Base-by-base conservation (phyloP, 2,113 vertebrate species). In the Chaetodon trifascialis region DNA sequence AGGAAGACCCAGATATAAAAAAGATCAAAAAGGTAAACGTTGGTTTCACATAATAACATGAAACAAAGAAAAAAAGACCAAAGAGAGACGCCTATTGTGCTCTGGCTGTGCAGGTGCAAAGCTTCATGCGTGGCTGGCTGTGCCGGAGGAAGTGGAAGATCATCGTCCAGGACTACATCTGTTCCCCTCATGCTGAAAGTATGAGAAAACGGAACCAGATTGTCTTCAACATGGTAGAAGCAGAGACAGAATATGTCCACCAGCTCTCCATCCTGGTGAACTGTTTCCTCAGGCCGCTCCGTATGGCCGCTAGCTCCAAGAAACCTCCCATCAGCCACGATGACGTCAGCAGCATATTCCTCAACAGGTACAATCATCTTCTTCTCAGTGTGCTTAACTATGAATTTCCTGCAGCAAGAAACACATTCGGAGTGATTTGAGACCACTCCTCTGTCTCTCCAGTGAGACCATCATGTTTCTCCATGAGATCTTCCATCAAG, bases 381-480 rank as follows among this genome's bases (percentile, higher is more conserved):
- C 12, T 56, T 21, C 11, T 56, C 7, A 3, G 38, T 15, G 9
- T 17, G 11, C 7, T 0, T 7, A 1, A 17, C 0, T 1, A 12
- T 44, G 10, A 4, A 58, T 19, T 6, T 21, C 3, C 30, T 40
- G 38, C 17, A 46, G 44, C 0, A 19, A 36, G 7, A 55, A 59
- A 17, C 34, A 47, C 4, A 4, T 9, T 16, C 21, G 17, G 4
- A 60, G 9, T 12, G 44, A 16, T 68, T 0, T 82, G 40, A 76
- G 4, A 11, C 38, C 11, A 1, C 12, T 16, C 78, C 5, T 84
- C 44, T 54, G 17, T 79, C 87, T 79, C 87, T 89, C 30, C 80
- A 99, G 98, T 93, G 98, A 99, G 96, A 99, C 98, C 79, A 99
- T 99, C 91, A 99, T 99, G 98, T 99, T 99, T 91, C 96, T 99